Evolutionary conservation across 2,113 vertebrate genomes (phyloP).

Genomic region (Trichomycterus rosablanca): DNA sequence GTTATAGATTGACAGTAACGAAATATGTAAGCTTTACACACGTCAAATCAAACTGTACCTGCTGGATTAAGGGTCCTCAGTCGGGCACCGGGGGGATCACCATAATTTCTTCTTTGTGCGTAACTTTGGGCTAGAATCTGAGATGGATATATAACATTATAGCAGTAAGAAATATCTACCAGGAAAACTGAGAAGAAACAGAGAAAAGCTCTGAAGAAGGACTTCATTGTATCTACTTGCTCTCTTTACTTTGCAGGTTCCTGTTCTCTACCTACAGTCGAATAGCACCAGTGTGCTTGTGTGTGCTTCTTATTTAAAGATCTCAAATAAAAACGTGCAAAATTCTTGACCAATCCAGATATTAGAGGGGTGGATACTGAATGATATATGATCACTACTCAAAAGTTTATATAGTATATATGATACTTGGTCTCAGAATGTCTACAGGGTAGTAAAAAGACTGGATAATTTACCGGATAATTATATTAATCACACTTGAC

Average conservation of each 20-base stretch:
- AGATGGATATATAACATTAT: conserved; percentile 52
- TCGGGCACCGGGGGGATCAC: conserved; percentile 29
- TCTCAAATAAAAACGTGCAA: conserved; percentile 41
- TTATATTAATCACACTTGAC: too few relatives aligned
- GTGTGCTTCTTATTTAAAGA: conserved; percentile 49
- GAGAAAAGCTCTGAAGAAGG: conserved; percentile 51
- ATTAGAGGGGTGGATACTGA: conserved; percentile 20
- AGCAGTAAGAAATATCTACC: conserved; percentile 53
- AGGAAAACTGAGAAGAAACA: conserved; percentile 56
- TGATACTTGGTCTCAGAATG: too few relatives aligned
- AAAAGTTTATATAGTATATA: too few relatives aligned
- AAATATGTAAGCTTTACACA: too few relatives aligned
- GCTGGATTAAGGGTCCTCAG: conserved; percentile 55
- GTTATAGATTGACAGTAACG: too few relatives aligned
- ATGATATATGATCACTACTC: not conserved
- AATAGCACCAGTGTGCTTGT: conserved; percentile 32
- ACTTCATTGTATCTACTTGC: conserved; percentile 53
- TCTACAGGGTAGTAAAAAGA: too few relatives aligned
- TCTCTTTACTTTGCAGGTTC: conserved; percentile 13
- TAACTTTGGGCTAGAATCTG: conserved; percentile 56
- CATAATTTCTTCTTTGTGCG: conserved; percentile 55
- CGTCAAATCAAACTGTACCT: conserved; percentile 51
- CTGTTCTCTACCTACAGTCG: conserved; percentile 4
- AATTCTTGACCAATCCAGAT: conserved; percentile 55
- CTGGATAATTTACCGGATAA: too few relatives aligned